Base-by-base conservation (phyloP, 2,888 invertebrate species). In the Trisateles emortualis region DNA sequence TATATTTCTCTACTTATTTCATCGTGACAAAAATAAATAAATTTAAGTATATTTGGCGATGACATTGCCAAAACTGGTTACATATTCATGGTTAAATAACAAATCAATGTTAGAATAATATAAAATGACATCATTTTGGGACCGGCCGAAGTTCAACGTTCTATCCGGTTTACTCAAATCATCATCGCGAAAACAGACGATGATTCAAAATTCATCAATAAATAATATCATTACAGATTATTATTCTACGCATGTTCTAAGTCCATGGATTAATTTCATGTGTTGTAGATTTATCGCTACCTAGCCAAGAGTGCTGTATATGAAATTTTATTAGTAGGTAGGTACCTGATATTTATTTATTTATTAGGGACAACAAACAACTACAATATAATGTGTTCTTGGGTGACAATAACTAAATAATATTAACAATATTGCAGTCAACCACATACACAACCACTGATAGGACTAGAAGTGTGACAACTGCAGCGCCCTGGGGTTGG, bases 121-220 rank as follows among this genome's bases (percentile, higher is more conserved):
- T 48, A 19, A 3, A 30, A 57, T 68, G 63, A 64, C 66, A 71
- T 71, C 71, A 66, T 68, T 57, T 48, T 50, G n/a, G 55, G 51
- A 16, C 19, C 22, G 54, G 42, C 35, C 53, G 13, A 67, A 57
- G 70, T 67, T 69, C 59, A 64, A 49, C 39, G 45, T 42, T 59
- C 42, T 38, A 48, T 54, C 50, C 56, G 35, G 51, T 45, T 54
- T 40, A 40, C 36, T 48, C 11, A 29, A 41, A 52, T 11, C 17
- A 52, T 63, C 66, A 59, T 54, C 46, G 53, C 50, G 19, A 52
- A 52, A 49, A 54, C 39, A 47, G 16, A 24, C 41, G 44, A 51
- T 59, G 60, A 68, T 60, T 57, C 36, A 53, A 65, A 22, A 17
- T 11, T 41, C 11, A 8, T 6, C 8, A 26, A 26, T 4, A 26